Base-by-base conservation (phyloP, 2,113 vertebrate genomes). In the Pampusana beccarii region DNA sequence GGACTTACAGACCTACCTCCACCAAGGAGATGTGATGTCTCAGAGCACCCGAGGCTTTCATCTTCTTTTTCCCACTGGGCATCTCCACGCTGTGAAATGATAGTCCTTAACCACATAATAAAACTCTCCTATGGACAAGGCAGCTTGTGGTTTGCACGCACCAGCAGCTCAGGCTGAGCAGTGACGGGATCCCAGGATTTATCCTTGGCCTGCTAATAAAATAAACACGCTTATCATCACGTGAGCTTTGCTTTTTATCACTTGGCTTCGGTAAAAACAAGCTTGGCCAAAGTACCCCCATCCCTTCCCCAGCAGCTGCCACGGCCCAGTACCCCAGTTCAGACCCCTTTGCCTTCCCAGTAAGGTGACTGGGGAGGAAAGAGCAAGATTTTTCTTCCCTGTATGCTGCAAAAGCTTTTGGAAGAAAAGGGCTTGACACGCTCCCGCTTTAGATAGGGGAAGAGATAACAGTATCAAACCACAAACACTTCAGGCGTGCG, bases 401-500 rank as follows among this genome's bases (percentile, higher is more conserved):
- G 11, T 24, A 51, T 0, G 2, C 56, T 33, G 26, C n/a, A 31
- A 64, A 86, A 46, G 23, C 5, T 48, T 4, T 54, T 7, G 13
- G 25, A 21, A 58, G 56, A 64, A 65, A 74, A 29, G 38, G 8
- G 46, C 36, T 80, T 48, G 66, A 25, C 31, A 15, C 0, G 0
- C 6, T 82, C 16, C 23, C 21, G 54, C 25, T 78, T 80, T 73
- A 64, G 42, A 46, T 15, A 51, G 64, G 24, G 34, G 50, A 58
- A 14, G 46, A 90, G 72, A 84, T 83, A 92, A 67, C 17, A 34
- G 13, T 74, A 86, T 84, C 29, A 51, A 78, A 42, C 44, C 38
- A 28, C 34, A 54, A 25, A 56, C 64, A 20, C 0, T 3, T 29
- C 1, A 5, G 48, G 53, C 2, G 1, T 33, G 10, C 3, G 62